These are phyloP conservation scores for Synergus gifuensis DNA, from an alignment of 2,888 invertebrate genomes.

Conservation along the genomic window DNA sequence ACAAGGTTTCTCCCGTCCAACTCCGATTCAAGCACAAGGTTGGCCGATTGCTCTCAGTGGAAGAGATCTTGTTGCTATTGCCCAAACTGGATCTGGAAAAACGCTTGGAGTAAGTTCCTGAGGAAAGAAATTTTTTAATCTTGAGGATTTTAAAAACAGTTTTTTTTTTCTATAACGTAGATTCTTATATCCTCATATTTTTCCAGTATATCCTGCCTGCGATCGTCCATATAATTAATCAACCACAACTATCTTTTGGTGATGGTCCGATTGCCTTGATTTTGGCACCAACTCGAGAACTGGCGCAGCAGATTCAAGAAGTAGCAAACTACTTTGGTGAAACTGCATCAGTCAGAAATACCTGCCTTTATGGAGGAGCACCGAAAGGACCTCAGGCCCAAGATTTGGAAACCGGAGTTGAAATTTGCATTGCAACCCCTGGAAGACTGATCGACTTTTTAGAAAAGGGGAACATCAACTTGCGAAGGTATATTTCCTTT, in stretches of 20 bases:
- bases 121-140: not conserved
- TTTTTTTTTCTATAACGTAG: no score
- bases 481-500: slow-evolving; percentile 78
- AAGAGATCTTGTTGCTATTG: slow-evolving; percentile 84
- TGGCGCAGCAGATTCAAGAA: slow-evolving; percentile 82
- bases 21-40: slow-evolving; percentile 84
- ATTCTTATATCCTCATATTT: slow-evolving; percentile 8
- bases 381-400: slow-evolving; percentile 95
- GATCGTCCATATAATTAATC: slow-evolving; percentile 83
- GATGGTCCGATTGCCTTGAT: slow-evolving; percentile 83
- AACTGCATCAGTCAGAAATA: slow-evolving; percentile 91
- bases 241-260: slow-evolving; percentile 79
- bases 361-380: slow-evolving; percentile 98
- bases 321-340: slow-evolving; percentile 96
- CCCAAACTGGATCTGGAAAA: slow-evolving; percentile 82
- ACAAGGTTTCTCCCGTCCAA: slow-evolving; percentile 81
- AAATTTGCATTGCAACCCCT: slow-evolving; percentile 97
- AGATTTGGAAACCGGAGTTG: slow-evolving; percentile 91
- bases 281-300: slow-evolving; percentile 80
- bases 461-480: slow-evolving; percentile 88
- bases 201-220: slow-evolving; percentile 81
- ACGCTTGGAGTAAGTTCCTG: slow-evolving; percentile 77
- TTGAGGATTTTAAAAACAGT: not conserved
- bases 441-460: slow-evolving; percentile 97
- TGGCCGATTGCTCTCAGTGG: slow-evolving; percentile 84